A percentile compares a stretch with the other conserved stretches of the same genome.
phyloP scores from a whole-genome alignment of 1,140 invertebrate species.

The Ips typographus region DNA sequence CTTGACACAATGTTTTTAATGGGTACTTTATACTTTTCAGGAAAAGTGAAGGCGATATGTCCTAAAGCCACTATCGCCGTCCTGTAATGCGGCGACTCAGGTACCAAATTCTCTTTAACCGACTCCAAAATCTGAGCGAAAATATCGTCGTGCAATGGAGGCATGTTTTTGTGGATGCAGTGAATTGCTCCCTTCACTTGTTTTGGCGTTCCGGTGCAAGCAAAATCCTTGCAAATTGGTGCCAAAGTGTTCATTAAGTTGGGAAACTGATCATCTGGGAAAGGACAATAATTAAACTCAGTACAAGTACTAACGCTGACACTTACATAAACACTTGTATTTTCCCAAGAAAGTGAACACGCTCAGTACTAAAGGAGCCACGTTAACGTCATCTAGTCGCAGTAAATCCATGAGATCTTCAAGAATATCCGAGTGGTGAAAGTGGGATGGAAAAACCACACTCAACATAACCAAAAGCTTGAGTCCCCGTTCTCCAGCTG shows the following conservation, averaged over 20 bases:
- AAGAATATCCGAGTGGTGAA: constrained; percentile 83
- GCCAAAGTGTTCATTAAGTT: constrained; percentile 72
- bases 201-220: constrained; percentile 85
- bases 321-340: constrained; percentile 75
- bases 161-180: constrained; percentile 87
- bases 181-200: constrained; percentile 95
- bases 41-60: constrained; percentile 90
- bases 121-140: constrained; percentile 87
- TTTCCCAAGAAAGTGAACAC: constrained; percentile 87
- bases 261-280: constrained; percentile 69
- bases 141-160: constrained; percentile 74
- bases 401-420: constrained; percentile 77
- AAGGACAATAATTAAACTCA: neutral
- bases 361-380: constrained; percentile 78
- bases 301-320: neutral
- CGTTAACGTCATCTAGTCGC: constrained; percentile 76
- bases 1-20: constrained; percentile 94
- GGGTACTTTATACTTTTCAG: constrained; percentile 82
- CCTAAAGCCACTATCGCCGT: constrained; percentile 92
- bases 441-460: constrained; percentile 90
- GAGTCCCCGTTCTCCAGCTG: constrained; percentile 79
- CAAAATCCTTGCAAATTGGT: constrained; percentile 83
- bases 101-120: constrained; percentile 72
- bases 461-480: constrained; percentile 82
- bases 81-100: constrained; percentile 81